Evolutionary conservation across 2,113 vertebrate genomes (phyloP).

Genomic region (Argyrosomus japonicus): DNA sequence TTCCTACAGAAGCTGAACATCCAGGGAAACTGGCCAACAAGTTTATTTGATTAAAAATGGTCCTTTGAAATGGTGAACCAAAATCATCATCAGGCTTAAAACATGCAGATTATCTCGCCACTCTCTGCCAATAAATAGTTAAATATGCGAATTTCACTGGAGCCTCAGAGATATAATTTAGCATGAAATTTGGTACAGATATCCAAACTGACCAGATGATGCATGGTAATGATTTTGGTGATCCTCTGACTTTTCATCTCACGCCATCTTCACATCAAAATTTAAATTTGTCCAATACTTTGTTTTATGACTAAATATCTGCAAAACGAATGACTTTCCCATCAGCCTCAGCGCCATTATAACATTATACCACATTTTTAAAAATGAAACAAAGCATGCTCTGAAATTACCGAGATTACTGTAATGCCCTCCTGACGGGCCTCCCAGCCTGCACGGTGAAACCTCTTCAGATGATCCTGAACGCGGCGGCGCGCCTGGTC

Average conservation of each 20-base stretch:
- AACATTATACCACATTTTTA: too few species aligned
- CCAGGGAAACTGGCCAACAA: not conserved
- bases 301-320: not conserved
- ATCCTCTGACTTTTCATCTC: not conserved
- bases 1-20: slow-evolving; percentile 32
- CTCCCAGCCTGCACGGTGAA: too few species aligned
- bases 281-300: not conserved
- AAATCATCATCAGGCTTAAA: not conserved
- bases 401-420: too few species aligned
- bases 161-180: not conserved
- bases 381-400: too few species aligned
- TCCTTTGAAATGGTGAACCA: not conserved
- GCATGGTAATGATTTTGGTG: too few species aligned
- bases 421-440: too few species aligned
- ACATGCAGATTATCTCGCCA: not conserved
- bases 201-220: not conserved
- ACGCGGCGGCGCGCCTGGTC: too few species aligned
- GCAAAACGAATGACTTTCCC: too few species aligned
- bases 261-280: too few species aligned
- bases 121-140: not conserved
- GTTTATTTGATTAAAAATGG: not conserved
- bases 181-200: not conserved
- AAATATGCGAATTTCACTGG: not conserved
- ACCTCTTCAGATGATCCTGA: too few species aligned
- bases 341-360: not conserved